phyloP scores from a whole-genome alignment of 1,140 invertebrate genomes.

The Venturia canescens region DNA sequence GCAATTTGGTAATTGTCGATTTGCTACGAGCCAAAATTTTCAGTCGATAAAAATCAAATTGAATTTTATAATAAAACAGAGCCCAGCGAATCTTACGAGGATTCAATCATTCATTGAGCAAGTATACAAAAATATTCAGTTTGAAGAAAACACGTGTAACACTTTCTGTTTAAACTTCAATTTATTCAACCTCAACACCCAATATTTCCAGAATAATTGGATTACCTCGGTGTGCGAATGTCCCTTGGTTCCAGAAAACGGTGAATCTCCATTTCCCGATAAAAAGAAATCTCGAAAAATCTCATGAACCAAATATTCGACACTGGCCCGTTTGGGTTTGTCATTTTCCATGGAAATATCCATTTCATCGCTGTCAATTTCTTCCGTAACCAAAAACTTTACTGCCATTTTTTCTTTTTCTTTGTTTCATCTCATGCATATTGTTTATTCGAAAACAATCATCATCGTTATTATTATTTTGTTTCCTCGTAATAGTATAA shows the following conservation, averaged over 20 bases:
- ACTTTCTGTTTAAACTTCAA: no score
- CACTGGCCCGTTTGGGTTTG: neutral
- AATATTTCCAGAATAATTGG: constrained; percentile 10
- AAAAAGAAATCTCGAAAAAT: neutral
- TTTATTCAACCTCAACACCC: no score
- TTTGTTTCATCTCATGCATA: constrained; percentile 47
- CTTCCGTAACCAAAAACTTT: neutral
- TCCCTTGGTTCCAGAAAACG: neutral
- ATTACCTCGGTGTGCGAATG: neutral
- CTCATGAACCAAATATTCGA: constrained; percentile 3
- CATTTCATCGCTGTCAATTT: constrained; percentile 25
- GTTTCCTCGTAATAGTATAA: constrained; percentile 48
- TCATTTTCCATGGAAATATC: neutral
- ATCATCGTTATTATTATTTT: constrained; percentile 26
- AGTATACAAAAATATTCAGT: neutral
- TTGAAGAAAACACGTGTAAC: no score
- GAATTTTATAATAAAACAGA: no score
- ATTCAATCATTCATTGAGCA: neutral
- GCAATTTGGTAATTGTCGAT: constrained; percentile 8
- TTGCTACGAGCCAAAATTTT: neutral
- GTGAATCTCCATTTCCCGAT: neutral
- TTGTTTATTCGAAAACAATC: constrained; percentile 56
- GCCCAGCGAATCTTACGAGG: neutral
- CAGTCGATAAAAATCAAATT: neutral
- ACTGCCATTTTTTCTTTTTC: neutral